Conservation (phyloP, 2,797 vertebrate species). For the Scolopax rusticola region DNA sequence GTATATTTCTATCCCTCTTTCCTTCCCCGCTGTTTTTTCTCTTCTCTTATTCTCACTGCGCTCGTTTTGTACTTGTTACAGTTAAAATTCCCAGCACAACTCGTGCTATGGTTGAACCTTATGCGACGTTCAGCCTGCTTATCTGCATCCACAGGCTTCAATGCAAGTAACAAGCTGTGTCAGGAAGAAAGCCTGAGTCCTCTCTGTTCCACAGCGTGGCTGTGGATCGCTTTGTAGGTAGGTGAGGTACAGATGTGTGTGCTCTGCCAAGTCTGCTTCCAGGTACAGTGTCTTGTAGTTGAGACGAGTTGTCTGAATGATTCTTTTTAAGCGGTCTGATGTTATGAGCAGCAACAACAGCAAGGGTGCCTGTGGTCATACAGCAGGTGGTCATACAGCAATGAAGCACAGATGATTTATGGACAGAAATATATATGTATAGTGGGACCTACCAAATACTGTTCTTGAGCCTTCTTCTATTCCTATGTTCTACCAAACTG, state of each 20-base stretch:
- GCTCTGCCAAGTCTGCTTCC: neutral
- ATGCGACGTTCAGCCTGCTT: neutral
- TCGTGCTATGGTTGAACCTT: neutral
- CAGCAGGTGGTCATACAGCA: neutral
- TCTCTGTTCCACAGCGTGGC: neutral
- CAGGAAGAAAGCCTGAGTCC: neutral
- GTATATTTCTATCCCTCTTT: neutral
- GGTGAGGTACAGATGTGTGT: too few species aligned
- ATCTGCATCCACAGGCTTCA: neutral
- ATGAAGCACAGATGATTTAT: neutral
- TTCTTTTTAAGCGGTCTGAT: neutral
- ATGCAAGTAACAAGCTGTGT: neutral
- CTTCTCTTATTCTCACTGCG: neutral
- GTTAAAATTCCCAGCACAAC: neutral
- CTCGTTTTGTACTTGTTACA: neutral
- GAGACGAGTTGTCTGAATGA: neutral
- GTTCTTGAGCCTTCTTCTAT: neutral
- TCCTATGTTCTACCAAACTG: neutral
- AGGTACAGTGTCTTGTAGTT: neutral
- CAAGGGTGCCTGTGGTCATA: neutral
- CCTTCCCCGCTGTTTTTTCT: neutral
- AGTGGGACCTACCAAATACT: neutral
- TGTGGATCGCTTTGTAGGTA: neutral
- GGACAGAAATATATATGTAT: neutral
- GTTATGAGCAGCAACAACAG: neutral